Base-by-base conservation (phyloP, 1,140 invertebrate species). In the Sycobia sp. region DNA sequence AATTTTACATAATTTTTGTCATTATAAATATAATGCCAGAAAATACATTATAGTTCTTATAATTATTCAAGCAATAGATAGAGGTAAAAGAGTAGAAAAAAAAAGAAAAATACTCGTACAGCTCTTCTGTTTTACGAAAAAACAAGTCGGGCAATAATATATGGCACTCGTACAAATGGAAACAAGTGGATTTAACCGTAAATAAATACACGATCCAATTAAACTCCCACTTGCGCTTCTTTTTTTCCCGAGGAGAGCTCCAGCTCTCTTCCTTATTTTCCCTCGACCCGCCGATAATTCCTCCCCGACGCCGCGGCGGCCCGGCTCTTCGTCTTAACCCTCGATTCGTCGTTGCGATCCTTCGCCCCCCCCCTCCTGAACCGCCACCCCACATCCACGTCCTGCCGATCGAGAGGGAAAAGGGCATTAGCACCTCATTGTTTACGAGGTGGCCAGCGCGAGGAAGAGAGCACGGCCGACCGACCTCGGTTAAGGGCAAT, bases 381-480 rank as follows among this genome's bases (percentile, higher is more conserved):
- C n/a, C n/a, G n/a, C n/a, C n/a, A n/a, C n/a, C n/a, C n/a, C n/a
- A n/a, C n/a, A n/a, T n/a, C n/a, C n/a, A n/a, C n/a, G n/a, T n/a
- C 47, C 29, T 38, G 20, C 20, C 41, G 14, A 34, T n/a, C 43
- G 51, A 44, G 61, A 41, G 67, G 51, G 57, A 54, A n/a, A 67
- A 66, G 66, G 62, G 51, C 69, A 71, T 72, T 72, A 71, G 71
- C 69, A 65, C 68, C 60, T 50, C 65, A 29, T 72, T 72, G 71
- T 72, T 72, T 72, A 72, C 68, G 65, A 69, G 64, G 36, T 18
- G 55, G n/a, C n/a, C 67, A 44, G 34, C 60, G 62, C 60, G 68
- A 71, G 29, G 63, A 66, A 67, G n/a, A n/a, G n/a, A n/a, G n/a
- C n/a, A n/a, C n/a, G n/a, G 65, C 46, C 54, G 46, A 34, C 20